Percentiles rank a stretch among this genome's conserved stretches.
Conservation (phyloP, 2,797 vertebrate genomes). For the Meriones psammophilus region DNA sequence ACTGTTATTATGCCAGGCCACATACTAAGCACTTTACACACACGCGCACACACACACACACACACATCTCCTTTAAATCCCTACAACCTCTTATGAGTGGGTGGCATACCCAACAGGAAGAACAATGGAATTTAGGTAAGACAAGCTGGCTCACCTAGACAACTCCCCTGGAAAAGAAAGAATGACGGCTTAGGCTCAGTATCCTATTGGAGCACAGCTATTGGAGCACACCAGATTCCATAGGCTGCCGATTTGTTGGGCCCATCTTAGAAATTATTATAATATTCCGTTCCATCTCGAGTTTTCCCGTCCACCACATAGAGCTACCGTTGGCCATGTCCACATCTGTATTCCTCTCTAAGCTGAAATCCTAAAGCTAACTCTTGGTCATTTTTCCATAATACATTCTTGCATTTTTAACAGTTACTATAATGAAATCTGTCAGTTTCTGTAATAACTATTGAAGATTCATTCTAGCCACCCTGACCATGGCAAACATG, state of each 20-base stretch:
- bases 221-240: not conserved
- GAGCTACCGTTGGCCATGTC: not conserved
- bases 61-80: not conserved
- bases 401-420: not conserved
- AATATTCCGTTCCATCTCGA: not conserved
- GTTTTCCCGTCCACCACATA: not conserved
- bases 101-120: not conserved
- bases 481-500: not conserved
- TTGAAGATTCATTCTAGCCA: not conserved
- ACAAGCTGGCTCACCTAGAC: not conserved
- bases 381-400: not conserved
- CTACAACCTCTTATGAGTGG: not conserved
- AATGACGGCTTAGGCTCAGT: not conserved
- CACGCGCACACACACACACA: too few relatives aligned
- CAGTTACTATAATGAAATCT: not conserved
- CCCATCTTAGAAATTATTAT: not conserved
- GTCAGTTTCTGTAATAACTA: not conserved
- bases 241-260: not conserved
- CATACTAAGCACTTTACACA: not conserved
- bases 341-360: not conserved
- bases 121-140: not conserved
- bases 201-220: not conserved
- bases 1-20: not conserved
- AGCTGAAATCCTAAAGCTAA: not conserved
- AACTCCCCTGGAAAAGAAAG: not conserved